Base-by-base conservation (phyloP, 2,113 vertebrate species). In the Myanophis thanlyinensis region DNA sequence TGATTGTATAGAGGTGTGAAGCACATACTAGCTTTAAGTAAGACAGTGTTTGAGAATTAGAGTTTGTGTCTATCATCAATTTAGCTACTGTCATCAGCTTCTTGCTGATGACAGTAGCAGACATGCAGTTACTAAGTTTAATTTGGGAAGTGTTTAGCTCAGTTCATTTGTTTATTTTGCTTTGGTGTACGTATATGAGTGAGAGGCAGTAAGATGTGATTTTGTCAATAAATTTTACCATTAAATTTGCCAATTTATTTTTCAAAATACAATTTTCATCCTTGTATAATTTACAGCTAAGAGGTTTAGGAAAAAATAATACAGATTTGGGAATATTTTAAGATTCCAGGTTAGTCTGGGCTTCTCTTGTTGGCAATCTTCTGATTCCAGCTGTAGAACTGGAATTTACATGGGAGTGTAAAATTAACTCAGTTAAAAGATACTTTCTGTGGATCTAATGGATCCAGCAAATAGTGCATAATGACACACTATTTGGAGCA, bases 61-160 rank as follows among this genome's bases (percentile, higher is more conserved):
- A 15, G 40, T 18, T 91, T 49, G 90, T 92, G 0, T 94, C 88
- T 92, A 93, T 94, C 94, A 15, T 95, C 94, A 89, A 91, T 95
- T 96, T 96, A 96, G 92, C 92, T n/a, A n/a, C 86, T 91, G 12
- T 91, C 94, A 56, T 96, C 94, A 94, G 91, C 52, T 94, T 91
- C 54, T 59, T 85, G 91, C 94, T 96, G 94, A 93, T 93, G 94
- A 89, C 93, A 94, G 95, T 85, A 90, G 94, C 2, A 94, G 95
- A 96, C 95, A 95, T 94, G 95, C 85, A 93, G 94, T 96, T 96
- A 93, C 96, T 96, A 97, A 97, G 91, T 96, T 96, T 97, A 95
- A 96, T 95, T 62, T 85, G 52, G 80, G 89, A 49, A 90, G 88
- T 90, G 94, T 96, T 96, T 96, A 96, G 30, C 91, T 95, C 93